A percentile compares a stretch with the other conserved stretches of the same genome.
Evolutionary conservation across 2,888 invertebrate species (phyloP).

Genomic region (Blastobasis adustella): DNA sequence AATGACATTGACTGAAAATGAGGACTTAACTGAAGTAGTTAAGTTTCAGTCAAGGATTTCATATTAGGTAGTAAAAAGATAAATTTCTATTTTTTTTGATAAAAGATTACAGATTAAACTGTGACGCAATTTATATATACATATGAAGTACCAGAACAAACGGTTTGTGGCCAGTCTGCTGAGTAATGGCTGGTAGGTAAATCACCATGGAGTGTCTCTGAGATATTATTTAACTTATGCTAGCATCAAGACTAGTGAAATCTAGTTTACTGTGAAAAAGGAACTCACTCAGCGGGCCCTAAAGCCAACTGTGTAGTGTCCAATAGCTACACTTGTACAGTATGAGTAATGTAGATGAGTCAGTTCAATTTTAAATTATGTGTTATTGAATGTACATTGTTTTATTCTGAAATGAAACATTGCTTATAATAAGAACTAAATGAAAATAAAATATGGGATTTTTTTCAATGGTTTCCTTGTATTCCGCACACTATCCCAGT

Average conservation of each 20-base stretch:
- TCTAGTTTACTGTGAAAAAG: not conserved
- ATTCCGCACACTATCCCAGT: slow-evolving; percentile 14
- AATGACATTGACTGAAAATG: slow-evolving; percentile 13
- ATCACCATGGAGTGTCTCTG: too few species aligned
- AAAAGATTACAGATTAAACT: too few species aligned
- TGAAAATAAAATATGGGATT: slow-evolving; percentile 73
- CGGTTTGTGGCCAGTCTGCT: too few species aligned
- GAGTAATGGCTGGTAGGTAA: too few species aligned
- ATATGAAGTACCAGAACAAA: too few species aligned
- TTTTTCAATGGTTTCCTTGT: slow-evolving; percentile 53
- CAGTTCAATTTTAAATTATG: slow-evolving; percentile 70
- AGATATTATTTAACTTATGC: too few species aligned
- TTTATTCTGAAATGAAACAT: slow-evolving; percentile 69
- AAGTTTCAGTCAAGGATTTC: not conserved
- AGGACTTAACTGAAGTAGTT: slow-evolving; percentile 7
- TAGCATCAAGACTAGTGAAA: too few species aligned
- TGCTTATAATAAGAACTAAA: slow-evolving; percentile 72
- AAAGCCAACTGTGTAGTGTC: slow-evolving; percentile 9
- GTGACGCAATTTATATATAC: too few species aligned
- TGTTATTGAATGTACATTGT: slow-evolving; percentile 72
- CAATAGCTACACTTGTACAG: slow-evolving; percentile 49
- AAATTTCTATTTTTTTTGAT: too few species aligned
- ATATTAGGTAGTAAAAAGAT: too few species aligned
- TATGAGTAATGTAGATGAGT: slow-evolving; percentile 52
- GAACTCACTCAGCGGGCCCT: not conserved